Percentiles rank a stretch among this genome's conserved stretches.
These are phyloP conservation scores for Phalanger gymnotis DNA, from an alignment of 2,797 vertebrate species.

Conservation along the genomic window DNA sequence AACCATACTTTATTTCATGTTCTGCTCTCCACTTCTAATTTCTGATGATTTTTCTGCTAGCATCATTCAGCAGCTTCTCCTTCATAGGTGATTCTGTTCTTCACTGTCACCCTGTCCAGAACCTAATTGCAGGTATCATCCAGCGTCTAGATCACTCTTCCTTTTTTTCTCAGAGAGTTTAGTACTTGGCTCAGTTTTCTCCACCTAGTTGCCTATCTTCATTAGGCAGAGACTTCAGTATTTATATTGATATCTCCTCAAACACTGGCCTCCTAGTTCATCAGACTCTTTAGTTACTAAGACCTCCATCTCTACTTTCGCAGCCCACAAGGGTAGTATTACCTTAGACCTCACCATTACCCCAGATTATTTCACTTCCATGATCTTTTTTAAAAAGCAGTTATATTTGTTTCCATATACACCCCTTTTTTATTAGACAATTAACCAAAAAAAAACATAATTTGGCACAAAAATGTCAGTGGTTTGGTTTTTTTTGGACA, in stretches of 20 bases:
- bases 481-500: slow-evolving; percentile 93
- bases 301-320: not conserved
- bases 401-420: slow-evolving; percentile 68
- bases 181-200: not conserved
- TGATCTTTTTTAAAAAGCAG: slow-evolving; percentile 77
- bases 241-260: not conserved
- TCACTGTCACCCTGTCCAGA: not conserved
- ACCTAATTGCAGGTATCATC: not conserved
- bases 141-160: not conserved
- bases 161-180: not conserved
- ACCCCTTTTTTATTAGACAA: slow-evolving; percentile 79
- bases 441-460: slow-evolving; percentile 80
- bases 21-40: not conserved
- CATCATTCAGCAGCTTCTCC: not conserved
- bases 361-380: not conserved
- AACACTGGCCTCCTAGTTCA: not conserved
- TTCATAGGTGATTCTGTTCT: not conserved
- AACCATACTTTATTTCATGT: not conserved
- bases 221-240: not conserved
- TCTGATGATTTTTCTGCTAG: not conserved
- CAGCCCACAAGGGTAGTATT: not conserved
- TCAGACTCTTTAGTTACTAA: not conserved
- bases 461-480: slow-evolving; percentile 96
- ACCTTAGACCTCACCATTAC: not conserved
- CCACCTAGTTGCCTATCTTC: not conserved